These are phyloP conservation scores for Microcaecilia unicolor DNA, from an alignment of 2,797 vertebrate genomes.

Conservation along the genomic window DNA sequence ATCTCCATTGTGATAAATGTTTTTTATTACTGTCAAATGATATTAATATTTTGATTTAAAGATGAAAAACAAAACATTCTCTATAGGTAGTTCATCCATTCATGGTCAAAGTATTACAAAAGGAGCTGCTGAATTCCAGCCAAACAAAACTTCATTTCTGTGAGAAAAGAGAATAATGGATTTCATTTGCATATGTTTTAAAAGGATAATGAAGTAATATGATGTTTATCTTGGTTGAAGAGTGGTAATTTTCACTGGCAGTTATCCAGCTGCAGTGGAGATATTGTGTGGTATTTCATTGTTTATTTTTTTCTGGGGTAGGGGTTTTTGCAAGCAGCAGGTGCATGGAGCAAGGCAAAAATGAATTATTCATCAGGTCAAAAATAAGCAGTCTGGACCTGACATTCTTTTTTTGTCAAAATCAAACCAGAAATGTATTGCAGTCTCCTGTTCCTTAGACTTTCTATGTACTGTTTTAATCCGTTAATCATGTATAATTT, in stretches of 20 bases:
- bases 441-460: no score
- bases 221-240: conserved; percentile 96
- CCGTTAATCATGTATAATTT: conserved; percentile 31
- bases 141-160: conserved; percentile 82
- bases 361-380: conserved; percentile 88
- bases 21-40: conserved; percentile 96
- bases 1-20: conserved; percentile 94
- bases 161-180: conserved; percentile 74
- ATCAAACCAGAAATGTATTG: conserved; percentile 40
- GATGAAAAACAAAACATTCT: conserved; percentile 70
- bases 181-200: conserved; percentile 96
- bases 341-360: conserved; percentile 59
- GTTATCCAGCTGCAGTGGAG: conserved; percentile 66
- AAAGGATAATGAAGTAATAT: conserved; percentile 98
- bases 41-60: conserved; percentile 93
- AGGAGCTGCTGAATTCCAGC: conserved; percentile 67
- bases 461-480: no score
- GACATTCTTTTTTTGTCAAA: conserved; percentile 17
- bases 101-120: conserved; percentile 77
- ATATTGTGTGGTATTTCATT: conserved; percentile 68
- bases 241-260: conserved; percentile 87
- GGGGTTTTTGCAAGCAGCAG: conserved; percentile 72
- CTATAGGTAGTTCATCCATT: conserved; percentile 63
- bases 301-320: conserved; percentile 56
- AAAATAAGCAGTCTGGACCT: conserved; percentile 61